These are phyloP conservation scores for Uloborus diversus DNA, from an alignment of 1,140 invertebrate species.

Conservation along the genomic window DNA sequence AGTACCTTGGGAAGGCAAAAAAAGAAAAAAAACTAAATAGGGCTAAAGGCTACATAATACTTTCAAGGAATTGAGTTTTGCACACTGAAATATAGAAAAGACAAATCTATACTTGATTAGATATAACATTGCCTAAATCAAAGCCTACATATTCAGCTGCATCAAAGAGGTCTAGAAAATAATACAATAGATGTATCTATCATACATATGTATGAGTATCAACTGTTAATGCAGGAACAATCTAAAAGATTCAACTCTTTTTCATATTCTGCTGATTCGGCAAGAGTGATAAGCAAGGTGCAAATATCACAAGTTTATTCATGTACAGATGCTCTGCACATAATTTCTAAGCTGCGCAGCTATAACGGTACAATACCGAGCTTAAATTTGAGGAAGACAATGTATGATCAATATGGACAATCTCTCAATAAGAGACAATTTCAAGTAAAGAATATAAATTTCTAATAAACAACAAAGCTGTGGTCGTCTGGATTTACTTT, in stretches of 20 bases:
- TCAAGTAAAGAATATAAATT: not conserved
- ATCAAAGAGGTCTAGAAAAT: slow-evolving; percentile 39
- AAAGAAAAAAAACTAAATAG: not conserved
- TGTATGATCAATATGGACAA: not conserved
- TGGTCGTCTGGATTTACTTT: no score
- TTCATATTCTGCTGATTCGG: slow-evolving; percentile 5
- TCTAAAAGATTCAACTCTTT: slow-evolving; percentile 3
- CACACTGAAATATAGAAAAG: not conserved
- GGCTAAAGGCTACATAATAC: not conserved
- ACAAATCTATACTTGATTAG: not conserved
- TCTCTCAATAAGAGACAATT: not conserved
- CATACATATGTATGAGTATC: not conserved
- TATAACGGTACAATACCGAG: no score
- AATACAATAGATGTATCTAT: slow-evolving; percentile 15
- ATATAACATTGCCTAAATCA: not conserved
- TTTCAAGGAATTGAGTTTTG: not conserved
- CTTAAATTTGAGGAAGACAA: no score
- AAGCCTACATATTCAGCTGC: not conserved
- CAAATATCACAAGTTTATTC: no score
- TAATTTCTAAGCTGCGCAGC: no score
- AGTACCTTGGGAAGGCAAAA: no score
- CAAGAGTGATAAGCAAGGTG: no score
- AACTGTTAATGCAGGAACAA: slow-evolving; percentile 14
- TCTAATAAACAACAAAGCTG: not conserved
- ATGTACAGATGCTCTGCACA: no score